These are phyloP conservation scores for Oscheius sp. DNA, from an alignment of 1,140 invertebrate genomes.

Conservation along the genomic window DNA sequence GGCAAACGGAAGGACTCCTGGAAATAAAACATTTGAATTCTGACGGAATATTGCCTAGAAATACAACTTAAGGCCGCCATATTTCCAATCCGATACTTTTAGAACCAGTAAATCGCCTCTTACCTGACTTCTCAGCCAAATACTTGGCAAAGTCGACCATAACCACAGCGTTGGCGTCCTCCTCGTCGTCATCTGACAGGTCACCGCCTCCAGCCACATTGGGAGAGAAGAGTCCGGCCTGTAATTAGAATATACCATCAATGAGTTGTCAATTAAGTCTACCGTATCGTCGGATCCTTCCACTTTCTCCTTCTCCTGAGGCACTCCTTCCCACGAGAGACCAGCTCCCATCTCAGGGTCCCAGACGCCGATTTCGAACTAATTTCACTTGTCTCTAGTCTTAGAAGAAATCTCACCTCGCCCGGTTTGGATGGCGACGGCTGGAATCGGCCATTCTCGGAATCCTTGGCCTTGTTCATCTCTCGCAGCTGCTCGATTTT, in stretches of 20 bases:
- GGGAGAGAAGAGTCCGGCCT: background rate
- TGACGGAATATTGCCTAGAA: no score
- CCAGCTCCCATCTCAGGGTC: slow-evolving; percentile 42
- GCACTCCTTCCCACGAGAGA: no score
- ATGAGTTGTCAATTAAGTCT: background rate
- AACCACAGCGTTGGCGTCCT: slow-evolving; percentile 26
- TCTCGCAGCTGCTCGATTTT: slow-evolving; percentile 36
- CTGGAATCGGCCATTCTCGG: background rate
- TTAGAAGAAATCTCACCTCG: background rate
- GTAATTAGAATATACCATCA: background rate
- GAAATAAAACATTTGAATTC: no score
- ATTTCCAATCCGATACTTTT: no score
- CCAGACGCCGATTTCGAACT: slow-evolving; percentile 57
- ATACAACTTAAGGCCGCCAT: no score
- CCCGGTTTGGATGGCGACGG: no score
- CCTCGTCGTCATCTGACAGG: slow-evolving; percentile 46
- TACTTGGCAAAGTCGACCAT: slow-evolving; percentile 27
- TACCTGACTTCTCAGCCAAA: slow-evolving; percentile 10
- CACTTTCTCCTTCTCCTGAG: background rate
- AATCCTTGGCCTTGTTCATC: slow-evolving; percentile 51
- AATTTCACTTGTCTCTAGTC: background rate
- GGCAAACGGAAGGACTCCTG: no score
- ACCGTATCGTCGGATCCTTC: slow-evolving; percentile 5
- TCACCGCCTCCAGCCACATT: slow-evolving; percentile 10
- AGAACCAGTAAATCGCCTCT: background rate